Conservation (phyloP, 1,140 invertebrate species). For the Zeugodacus cucurbitae region DNA sequence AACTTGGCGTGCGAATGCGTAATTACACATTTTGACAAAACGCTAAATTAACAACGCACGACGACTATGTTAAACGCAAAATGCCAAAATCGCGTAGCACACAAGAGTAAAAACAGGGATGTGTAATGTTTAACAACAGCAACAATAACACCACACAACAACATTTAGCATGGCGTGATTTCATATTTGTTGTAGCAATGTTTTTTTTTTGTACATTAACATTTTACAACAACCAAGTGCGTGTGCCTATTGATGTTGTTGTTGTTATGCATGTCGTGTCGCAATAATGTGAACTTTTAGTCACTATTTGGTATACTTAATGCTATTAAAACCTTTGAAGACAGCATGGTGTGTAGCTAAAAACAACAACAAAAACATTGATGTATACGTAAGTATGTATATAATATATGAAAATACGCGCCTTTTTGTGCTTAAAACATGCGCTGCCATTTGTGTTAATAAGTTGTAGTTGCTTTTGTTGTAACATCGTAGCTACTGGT, state of each 20-base stretch:
- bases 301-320: neutral
- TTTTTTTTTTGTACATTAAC: neutral
- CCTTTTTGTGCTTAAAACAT: neutral
- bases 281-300: neutral
- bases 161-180: conserved; percentile 45
- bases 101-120: conserved; percentile 7
- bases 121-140: neutral
- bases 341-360: neutral
- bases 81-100: neutral
- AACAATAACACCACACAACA: neutral
- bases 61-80: conserved; percentile 23
- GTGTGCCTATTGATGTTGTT: neutral
- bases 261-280: neutral
- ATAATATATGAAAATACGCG: neutral
- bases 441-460: neutral
- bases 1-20: conserved; percentile 45
- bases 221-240: neutral
- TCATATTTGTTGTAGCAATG: neutral
- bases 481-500: neutral
- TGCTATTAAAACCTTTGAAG: no score
- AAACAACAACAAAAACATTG: neutral
- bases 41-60: conserved; percentile 45
- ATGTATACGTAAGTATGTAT: neutral
- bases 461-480: conserved; percentile 2
- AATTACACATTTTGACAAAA: conserved; percentile 45